These are phyloP conservation scores for Tokudaia muenninki DNA, from an alignment of 2,797 vertebrate species.

Conservation along the genomic window DNA sequence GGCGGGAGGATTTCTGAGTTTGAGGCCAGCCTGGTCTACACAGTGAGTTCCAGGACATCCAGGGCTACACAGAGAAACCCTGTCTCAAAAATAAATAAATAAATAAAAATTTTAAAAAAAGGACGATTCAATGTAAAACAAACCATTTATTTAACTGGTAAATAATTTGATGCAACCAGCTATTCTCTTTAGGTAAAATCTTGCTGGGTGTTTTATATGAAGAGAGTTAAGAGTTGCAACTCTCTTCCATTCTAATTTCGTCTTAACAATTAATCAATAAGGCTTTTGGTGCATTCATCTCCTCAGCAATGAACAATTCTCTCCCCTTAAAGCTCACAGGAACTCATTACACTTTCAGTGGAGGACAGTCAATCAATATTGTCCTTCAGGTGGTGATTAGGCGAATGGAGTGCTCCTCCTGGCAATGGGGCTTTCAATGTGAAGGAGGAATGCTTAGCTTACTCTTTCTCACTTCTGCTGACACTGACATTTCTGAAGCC, in stretches of 20 bases:
- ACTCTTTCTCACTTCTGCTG: not conserved
- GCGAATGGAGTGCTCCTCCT: not conserved
- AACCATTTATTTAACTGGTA: not conserved
- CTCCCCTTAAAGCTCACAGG: not conserved
- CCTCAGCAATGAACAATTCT: not conserved
- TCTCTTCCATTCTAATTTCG: constrained; percentile 7
- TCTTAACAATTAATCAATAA: constrained; percentile 1
- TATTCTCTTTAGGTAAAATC: not conserved
- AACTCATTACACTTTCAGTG: not conserved
- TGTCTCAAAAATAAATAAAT: no score
- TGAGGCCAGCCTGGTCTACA: no score
- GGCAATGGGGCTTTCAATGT: not conserved
- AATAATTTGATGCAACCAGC: not conserved
- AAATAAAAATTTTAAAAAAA: no score
- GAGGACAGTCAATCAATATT: not conserved
- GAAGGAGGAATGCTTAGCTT: not conserved
- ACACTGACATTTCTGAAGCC: not conserved
- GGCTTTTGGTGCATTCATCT: not conserved
- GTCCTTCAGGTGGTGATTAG: not conserved
- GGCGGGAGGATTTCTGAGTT: no score
- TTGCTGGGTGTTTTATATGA: not conserved
- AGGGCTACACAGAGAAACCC: no score
- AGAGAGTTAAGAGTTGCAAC: not conserved
- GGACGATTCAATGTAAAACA: not conserved
- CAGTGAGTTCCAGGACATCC: no score